These are phyloP conservation scores for Bubalus kerabau DNA, from an alignment of 2,113 vertebrate species.

Conservation along the genomic window DNA sequence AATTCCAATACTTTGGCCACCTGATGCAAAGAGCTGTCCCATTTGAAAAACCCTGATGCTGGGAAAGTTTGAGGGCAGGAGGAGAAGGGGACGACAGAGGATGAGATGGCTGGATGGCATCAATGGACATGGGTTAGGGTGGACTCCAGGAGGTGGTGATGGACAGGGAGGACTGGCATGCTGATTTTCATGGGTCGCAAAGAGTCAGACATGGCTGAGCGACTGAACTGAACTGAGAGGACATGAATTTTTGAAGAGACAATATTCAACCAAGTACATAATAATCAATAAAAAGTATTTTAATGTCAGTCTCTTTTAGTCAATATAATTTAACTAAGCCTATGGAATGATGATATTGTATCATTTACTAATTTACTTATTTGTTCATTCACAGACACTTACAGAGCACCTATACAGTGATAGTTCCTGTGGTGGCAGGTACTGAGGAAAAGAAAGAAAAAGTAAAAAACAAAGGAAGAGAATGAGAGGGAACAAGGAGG, in stretches of 20 bases:
- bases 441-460: neutral
- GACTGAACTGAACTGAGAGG: too few species aligned
- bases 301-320: neutral
- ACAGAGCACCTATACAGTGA: neutral
- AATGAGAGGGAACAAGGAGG: too few species aligned
- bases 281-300: neutral
- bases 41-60: too few species aligned
- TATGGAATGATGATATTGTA: neutral
- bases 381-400: neutral
- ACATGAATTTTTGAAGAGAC: neutral
- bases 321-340: neutral
- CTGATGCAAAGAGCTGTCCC: too few species aligned
- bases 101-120: too few species aligned
- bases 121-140: too few species aligned
- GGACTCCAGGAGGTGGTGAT: too few species aligned
- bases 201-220: accelerated
- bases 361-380: neutral
- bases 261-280: neutral
- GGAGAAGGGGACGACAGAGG: too few species aligned
- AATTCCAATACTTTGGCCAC: too few species aligned
- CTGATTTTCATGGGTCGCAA: accelerated
- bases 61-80: too few species aligned
- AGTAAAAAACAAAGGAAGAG: neutral
- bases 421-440: neutral
- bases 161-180: too few species aligned